Percentiles rank a stretch among this genome's conserved stretches.
Evolutionary conservation across 2,888 invertebrate genomes (phyloP).

Genomic region (Penaeus monodon): DNA sequence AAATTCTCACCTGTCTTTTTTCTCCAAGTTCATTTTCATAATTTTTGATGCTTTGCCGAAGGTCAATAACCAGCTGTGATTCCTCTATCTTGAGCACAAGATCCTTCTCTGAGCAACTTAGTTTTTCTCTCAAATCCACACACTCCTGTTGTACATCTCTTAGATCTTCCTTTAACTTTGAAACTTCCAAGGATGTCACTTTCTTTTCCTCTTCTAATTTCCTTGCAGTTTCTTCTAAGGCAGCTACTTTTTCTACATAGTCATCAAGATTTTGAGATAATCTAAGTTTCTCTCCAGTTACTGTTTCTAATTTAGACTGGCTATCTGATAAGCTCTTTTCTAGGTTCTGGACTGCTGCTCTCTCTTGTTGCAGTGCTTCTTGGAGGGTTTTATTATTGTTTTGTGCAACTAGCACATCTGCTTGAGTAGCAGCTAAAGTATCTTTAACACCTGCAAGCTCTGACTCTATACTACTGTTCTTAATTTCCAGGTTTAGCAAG

Average conservation of each 20-base stretch:
- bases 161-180: conserved; percentile 29
- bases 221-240: conserved; percentile 7
- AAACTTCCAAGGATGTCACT: not conserved
- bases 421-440: not conserved
- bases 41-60: conserved; percentile 34
- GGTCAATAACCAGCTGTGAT: conserved; percentile 27
- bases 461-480: conserved; percentile 6
- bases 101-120: conserved; percentile 75
- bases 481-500: conserved; percentile 30
- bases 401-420: conserved; percentile 21
- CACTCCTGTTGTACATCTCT: conserved; percentile 5
- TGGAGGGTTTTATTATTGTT: conserved; percentile 36
- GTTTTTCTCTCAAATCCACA: conserved; percentile 73
- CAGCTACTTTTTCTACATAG: conserved; percentile 43
- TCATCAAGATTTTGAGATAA: conserved; percentile 56
- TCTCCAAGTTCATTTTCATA: conserved; percentile 58
- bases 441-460: conserved; percentile 10
- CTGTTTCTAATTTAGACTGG: conserved; percentile 33
- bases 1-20: conserved; percentile 54
- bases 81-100: conserved; percentile 47
- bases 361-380: conserved; percentile 32
- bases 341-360: conserved; percentile 17
- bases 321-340: conserved; percentile 26
- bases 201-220: conserved; percentile 20
- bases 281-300: conserved; percentile 41